Conservation (phyloP, 2,113 vertebrate genomes). For the Platanista minor region DNA sequence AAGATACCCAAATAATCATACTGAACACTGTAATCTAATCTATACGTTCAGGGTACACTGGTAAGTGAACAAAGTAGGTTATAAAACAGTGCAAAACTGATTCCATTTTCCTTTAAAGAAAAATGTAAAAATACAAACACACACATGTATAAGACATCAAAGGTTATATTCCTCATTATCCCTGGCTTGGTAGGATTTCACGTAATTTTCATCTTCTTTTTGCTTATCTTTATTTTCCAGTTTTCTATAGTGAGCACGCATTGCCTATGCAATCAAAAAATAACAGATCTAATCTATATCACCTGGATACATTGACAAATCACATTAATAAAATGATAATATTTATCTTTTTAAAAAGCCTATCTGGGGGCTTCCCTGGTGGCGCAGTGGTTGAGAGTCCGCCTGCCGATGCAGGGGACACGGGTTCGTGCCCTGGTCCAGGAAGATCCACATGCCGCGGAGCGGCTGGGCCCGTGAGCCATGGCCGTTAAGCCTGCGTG, state of each 20-base stretch:
- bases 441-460: too few species aligned
- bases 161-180: background rate
- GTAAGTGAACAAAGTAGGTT: background rate
- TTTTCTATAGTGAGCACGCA: background rate
- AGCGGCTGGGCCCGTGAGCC: too few species aligned
- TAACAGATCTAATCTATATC: background rate
- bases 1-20: background rate
- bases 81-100: background rate
- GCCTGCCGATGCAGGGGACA: too few species aligned
- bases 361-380: too few species aligned
- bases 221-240: conserved; percentile 32
- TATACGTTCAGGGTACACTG: background rate
- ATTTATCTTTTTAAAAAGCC: background rate
- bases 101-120: conserved; percentile 20
- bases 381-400: too few species aligned
- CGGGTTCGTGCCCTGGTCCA: too few species aligned
- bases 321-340: conserved; percentile 13
- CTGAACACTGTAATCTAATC: background rate
- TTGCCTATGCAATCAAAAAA: conserved; percentile 17
- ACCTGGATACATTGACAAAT: background rate
- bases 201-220: background rate
- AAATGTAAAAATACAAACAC: background rate
- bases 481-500: too few species aligned
- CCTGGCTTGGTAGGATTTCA: background rate
- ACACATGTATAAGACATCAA: background rate